phyloP scores from a whole-genome alignment of 2,113 vertebrate species.

The Embiotoca jacksoni region DNA sequence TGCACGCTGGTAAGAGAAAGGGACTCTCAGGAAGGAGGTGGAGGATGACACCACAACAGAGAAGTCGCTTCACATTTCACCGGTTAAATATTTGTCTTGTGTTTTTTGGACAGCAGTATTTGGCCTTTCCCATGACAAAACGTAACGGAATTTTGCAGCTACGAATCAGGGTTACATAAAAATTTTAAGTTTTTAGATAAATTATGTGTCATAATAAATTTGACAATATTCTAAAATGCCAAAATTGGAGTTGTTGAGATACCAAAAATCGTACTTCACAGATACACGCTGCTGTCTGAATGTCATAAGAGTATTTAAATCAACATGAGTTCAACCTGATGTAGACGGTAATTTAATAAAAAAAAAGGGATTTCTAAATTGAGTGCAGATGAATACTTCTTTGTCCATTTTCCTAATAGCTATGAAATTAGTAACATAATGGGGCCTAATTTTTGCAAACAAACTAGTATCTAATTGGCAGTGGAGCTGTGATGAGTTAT shows the following conservation, averaged over 20 bases:
- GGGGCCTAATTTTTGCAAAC: not conserved
- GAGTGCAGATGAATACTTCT: conserved; percentile 27
- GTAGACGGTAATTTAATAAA: conserved; percentile 5
- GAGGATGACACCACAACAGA: conserved; percentile 56
- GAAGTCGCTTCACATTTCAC: not conserved
- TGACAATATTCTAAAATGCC: conserved; percentile 10
- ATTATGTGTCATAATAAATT: not conserved
- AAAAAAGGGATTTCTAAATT: not conserved
- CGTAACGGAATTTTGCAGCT: not conserved
- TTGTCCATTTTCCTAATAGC: not conserved
- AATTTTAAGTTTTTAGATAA: not conserved
- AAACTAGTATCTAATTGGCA: no score
- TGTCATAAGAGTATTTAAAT: conserved; percentile 22
- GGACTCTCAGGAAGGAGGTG: conserved; percentile 64
- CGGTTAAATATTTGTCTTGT: not conserved
- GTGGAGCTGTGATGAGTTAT: no score
- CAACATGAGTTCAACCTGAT: not conserved
- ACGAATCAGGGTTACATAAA: conserved; percentile 6
- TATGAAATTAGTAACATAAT: not conserved
- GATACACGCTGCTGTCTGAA: conserved; percentile 4
- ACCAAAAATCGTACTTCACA: not conserved
- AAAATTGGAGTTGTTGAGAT: not conserved
- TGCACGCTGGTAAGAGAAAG: conserved; percentile 81
- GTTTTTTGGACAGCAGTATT: conserved; percentile 37
- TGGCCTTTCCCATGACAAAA: conserved; percentile 17